A percentile compares a stretch with the other conserved stretches of the same genome.
Evolutionary conservation across 92 coral and sea anemone genomes (phyloP).

Genomic region (Zoanthus sociatus): DNA sequence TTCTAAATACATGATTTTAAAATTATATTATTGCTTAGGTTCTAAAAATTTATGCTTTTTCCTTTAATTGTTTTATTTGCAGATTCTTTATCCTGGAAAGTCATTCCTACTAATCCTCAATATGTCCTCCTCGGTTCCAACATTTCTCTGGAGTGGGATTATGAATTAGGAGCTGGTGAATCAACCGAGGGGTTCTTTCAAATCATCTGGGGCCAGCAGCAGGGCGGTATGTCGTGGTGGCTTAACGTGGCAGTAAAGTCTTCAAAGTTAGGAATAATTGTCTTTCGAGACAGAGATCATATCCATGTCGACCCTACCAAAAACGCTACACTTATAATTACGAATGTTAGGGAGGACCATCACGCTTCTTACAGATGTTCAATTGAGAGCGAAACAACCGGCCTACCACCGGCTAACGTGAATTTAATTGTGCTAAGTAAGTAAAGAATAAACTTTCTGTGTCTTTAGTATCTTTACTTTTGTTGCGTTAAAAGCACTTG

Average conservation of each 20-base stretch:
- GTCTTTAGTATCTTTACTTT: background rate
- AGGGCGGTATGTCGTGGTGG: slow-evolving; percentile 58
- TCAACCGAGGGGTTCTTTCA: slow-evolving; percentile 63
- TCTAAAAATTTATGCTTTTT: background rate
- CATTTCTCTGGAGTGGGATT: slow-evolving; percentile 60
- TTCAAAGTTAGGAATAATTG: slow-evolving; percentile 51
- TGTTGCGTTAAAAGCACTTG: too few species aligned
- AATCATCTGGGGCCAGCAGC: slow-evolving; percentile 58
- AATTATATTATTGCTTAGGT: background rate
- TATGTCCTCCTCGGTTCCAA: slow-evolving; percentile 53
- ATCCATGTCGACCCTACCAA: slow-evolving; percentile 35
- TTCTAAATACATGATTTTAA: background rate
- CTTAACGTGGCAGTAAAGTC: slow-evolving; percentile 64
- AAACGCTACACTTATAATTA: slow-evolving; percentile 56
- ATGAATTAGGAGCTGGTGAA: slow-evolving; percentile 48
- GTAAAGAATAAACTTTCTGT: background rate
- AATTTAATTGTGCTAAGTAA: slow-evolving; percentile 66
- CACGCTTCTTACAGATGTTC: slow-evolving; percentile 69
- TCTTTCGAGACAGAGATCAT: slow-evolving; percentile 54
- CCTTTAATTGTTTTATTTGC: background rate
- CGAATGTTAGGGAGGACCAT: slow-evolving; percentile 59
- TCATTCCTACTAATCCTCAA: slow-evolving; percentile 47
- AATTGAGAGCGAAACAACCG: slow-evolving; percentile 65
- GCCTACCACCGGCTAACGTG: slow-evolving; percentile 68
- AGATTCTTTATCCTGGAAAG: slow-evolving; percentile 67